Base-by-base conservation (phyloP, 2,113 vertebrate genomes). In the Aramus guarauna region DNA sequence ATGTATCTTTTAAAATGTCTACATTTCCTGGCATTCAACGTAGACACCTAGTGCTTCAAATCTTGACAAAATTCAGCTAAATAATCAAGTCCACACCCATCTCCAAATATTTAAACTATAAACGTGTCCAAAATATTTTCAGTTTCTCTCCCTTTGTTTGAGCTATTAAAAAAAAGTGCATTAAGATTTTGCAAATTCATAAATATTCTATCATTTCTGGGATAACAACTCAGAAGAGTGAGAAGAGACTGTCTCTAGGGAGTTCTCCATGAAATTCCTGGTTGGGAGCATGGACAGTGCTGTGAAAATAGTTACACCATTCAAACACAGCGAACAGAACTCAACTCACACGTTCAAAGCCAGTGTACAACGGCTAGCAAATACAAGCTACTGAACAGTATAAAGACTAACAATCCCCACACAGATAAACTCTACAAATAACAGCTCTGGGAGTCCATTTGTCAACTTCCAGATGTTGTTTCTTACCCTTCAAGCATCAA, bases 1-100 rank as follows among this genome's bases (percentile, higher is more conserved):
- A 74, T 21, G 55, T 60, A 62, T 73, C 37, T 96, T 95, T 85
- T 83, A 62, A 93, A 92, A 91, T 41, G 53, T 68, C 90, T 88
- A 4, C 36, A 85, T 78, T 90, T 86, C 48, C 81, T 94, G 62
- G 89, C 93, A 91, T 43, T 62, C 63, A 77, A n/a, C 34, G 11
- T 23, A 90, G 91, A 76, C 12, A 85, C 32, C 36, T 50, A 76
- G 34, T 53, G 45, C 67, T 94, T 91, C 72, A 93, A 90, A 84
- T 75, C 90, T 67, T 75, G 37, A 84, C 48, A 68, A 88, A 88
- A 86, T 74, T 90, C 74, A 92, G 81, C 58, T 87, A 87, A 79
- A 85, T 71, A 94, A 85, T 72, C 74, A 90, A 78, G 45, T 71
- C 59, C 43, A 47, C 92, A 88, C 82, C 79, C 90, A 18, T 23